phyloP scores from a whole-genome alignment of 1,140 invertebrate genomes.

The Spodoptera litura region DNA sequence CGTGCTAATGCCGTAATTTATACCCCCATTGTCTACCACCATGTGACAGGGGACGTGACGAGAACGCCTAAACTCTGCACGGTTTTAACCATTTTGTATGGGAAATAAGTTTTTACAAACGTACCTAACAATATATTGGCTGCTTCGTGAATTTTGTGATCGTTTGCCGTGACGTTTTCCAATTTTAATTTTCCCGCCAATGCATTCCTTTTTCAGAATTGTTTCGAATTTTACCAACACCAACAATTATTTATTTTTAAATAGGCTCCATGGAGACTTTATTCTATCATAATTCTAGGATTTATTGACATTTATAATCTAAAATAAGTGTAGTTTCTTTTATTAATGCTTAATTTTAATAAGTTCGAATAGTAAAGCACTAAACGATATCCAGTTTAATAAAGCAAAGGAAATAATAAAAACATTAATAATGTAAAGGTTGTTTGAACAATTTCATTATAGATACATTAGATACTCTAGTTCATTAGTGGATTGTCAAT shows the following conservation, averaged over 20 bases:
- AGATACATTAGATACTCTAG: neutral
- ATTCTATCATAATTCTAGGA: too few relatives aligned
- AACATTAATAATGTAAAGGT: neutral
- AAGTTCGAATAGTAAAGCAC: too few relatives aligned
- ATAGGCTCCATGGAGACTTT: too few relatives aligned
- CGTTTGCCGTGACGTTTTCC: too few relatives aligned
- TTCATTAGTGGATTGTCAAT: constrained; percentile 31
- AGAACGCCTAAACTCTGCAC: constrained; percentile 35
- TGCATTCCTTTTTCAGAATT: too few relatives aligned
- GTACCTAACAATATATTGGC: neutral
- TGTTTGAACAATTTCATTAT: constrained; percentile 15
- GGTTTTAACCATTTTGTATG: constrained; percentile 33
- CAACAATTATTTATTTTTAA: too few relatives aligned
- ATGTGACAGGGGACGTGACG: constrained; percentile 43
- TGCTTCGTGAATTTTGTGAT: neutral
- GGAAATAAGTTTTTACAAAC: constrained; percentile 8
- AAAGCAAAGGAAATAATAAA: constrained; percentile 39
- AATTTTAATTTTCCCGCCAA: too few relatives aligned
- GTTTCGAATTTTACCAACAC: too few relatives aligned
- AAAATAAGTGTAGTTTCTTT: neutral
- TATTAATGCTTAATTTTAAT: constrained; percentile 9
- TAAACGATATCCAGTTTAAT: constrained; percentile 31
- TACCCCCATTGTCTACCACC: constrained; percentile 63
- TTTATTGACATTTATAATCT: too few relatives aligned
- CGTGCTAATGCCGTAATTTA: constrained; percentile 59